phyloP scores from a whole-genome alignment of 2,113 vertebrate genomes.

The Panthera tigris region DNA sequence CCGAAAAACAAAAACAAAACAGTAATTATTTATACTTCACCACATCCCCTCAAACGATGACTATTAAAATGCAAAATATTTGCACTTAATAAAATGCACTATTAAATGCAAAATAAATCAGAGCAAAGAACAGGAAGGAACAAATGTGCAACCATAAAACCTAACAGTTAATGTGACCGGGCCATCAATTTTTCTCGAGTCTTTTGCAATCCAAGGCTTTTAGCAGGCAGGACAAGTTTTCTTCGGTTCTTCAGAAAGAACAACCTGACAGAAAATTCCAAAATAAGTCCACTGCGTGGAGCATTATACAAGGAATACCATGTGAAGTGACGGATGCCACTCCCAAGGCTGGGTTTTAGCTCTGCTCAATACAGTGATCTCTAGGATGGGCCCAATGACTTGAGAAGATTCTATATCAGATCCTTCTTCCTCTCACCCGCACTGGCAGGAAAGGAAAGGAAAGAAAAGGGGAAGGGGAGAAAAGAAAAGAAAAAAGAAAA shows the following conservation, averaged over 20 bases:
- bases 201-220: background rate
- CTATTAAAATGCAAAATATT: background rate
- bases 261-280: background rate
- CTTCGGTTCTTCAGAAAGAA: constrained; percentile 3
- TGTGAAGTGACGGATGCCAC: fast-evolving
- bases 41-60: background rate
- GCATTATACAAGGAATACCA: background rate
- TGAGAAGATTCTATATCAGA: background rate
- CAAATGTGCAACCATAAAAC: background rate
- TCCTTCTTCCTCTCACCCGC: background rate
- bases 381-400: no score
- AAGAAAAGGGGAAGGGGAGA: no score
- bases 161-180: background rate
- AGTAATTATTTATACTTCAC: background rate
- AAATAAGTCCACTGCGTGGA: background rate
- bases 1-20: background rate
- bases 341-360: background rate
- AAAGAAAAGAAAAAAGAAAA: no score
- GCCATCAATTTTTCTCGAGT: background rate
- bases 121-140: background rate
- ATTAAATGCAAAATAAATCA: background rate
- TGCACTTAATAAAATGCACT: no score
- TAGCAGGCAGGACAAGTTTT: background rate
- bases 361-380: background rate
- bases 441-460: background rate